Evolutionary conservation across 2,888 invertebrate genomes (phyloP).

Genomic region (Tetragonula carbonaria): DNA sequence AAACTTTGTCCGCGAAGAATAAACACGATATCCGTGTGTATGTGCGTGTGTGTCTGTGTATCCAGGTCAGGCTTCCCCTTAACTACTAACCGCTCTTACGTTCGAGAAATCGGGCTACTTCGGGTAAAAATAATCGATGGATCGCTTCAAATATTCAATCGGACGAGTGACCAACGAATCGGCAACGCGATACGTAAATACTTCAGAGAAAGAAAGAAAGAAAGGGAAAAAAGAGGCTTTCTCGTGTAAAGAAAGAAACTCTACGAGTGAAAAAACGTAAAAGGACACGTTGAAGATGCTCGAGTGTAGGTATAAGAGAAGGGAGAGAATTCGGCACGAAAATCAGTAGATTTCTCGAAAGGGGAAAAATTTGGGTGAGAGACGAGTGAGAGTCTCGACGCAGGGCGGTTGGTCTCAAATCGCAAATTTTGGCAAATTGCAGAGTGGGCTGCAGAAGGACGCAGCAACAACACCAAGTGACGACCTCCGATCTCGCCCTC

Average conservation of each 20-base stretch:
- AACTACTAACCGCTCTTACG: neutral
- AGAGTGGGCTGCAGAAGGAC: constrained; percentile 81
- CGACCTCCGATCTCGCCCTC: constrained; percentile 84
- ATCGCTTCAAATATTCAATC: neutral
- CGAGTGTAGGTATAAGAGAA: neutral
- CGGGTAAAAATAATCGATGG: neutral
- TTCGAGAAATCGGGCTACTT: constrained; percentile 35
- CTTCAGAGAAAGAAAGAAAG: neutral
- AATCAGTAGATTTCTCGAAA: constrained; percentile 1
- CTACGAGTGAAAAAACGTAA: too few relatives aligned
- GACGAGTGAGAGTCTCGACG: neutral
- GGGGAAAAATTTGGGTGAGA: constrained; percentile 10
- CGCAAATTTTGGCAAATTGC: constrained; percentile 77
- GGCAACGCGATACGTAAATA: too few relatives aligned
- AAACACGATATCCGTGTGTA: neutral
- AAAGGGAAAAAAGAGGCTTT: neutral
- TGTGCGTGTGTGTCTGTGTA: neutral
- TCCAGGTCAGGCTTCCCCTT: neutral
- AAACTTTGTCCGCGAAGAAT: neutral
- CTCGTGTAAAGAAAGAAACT: neutral
- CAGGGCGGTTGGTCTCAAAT: constrained; percentile 64
- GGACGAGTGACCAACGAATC: neutral
- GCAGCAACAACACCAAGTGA: constrained; percentile 82
- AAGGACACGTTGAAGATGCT: neutral
- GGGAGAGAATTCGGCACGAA: neutral